Evolutionary conservation across 2,888 invertebrate genomes (phyloP).

Genomic region (Epirrita christyi): DNA sequence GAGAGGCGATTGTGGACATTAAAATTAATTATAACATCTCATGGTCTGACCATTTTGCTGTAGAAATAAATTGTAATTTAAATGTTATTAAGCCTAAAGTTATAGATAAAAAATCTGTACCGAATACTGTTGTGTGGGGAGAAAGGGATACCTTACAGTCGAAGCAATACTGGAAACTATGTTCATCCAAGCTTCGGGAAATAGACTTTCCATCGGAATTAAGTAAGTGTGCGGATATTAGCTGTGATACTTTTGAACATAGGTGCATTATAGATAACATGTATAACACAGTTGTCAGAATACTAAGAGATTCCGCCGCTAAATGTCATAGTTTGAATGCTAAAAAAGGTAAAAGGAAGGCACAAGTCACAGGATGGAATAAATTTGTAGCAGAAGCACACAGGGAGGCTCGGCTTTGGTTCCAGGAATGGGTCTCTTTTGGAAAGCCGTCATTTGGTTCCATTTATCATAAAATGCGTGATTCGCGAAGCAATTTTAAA

Average conservation of each 20-base stretch:
- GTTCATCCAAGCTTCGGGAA: not conserved
- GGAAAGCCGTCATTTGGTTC: not conserved
- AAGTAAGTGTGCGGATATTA: not conserved
- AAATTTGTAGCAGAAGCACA: not conserved
- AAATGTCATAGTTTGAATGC: not conserved
- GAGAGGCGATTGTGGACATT: constrained; percentile 1
- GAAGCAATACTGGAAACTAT: not conserved
- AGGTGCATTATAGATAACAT: not conserved
- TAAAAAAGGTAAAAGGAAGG: not conserved
- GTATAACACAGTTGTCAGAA: not conserved
- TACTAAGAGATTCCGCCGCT: not conserved
- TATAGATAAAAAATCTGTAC: not conserved
- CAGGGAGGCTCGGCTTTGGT: constrained; percentile 5
- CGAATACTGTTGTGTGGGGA: constrained; percentile 8
- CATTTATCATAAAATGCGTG: not conserved
- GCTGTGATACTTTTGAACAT: not conserved
- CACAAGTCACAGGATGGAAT: constrained; percentile 1
- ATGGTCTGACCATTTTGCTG: constrained; percentile 21
- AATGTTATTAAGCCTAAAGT: constrained; percentile 9
- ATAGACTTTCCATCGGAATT: not conserved
- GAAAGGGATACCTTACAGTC: constrained; percentile 7
- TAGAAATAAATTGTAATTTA: constrained; percentile 9
- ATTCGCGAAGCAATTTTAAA: not conserved
- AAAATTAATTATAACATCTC: constrained; percentile 11
- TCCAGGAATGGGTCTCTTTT: not conserved